Evolutionary conservation across 2,113 vertebrate species (phyloP).

Genomic region (Muntiacus reevesi): DNA sequence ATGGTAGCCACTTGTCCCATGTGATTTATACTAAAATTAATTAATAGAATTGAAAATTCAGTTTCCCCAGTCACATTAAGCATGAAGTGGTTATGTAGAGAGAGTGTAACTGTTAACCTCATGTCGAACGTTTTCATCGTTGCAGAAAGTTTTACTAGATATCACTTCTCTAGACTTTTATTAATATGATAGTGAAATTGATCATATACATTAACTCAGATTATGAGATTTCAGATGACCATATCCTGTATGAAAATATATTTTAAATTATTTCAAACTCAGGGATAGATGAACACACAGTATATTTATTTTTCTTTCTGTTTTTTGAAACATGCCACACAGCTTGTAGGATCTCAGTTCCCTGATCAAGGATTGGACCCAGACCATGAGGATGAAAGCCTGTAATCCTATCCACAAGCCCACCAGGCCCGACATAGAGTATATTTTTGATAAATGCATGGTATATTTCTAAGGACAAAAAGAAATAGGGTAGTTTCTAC

Average conservation of each 20-base stretch:
- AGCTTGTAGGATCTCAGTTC: not conserved
- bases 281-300: not conserved
- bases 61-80: not conserved
- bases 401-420: not conserved
- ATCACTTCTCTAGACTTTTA: not conserved
- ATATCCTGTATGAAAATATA: not conserved
- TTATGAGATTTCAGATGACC: not conserved
- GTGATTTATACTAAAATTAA: not conserved
- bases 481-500: not conserved
- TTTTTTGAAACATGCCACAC: not conserved
- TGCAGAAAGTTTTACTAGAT: not conserved
- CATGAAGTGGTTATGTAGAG: not conserved
- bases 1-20: not conserved
- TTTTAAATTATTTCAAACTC: not conserved
- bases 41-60: conserved; percentile 1
- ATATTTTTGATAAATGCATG: not conserved
- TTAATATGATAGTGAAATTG: not conserved
- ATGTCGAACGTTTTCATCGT: not conserved
- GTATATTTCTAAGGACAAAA: not conserved
- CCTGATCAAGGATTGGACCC: not conserved
- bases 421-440: not conserved
- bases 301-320: not conserved
- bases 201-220: not conserved
- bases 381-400: not conserved
- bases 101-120: not conserved